phyloP scores from a whole-genome alignment of 2,797 vertebrate genomes.

The Acanthopagrus latus region DNA sequence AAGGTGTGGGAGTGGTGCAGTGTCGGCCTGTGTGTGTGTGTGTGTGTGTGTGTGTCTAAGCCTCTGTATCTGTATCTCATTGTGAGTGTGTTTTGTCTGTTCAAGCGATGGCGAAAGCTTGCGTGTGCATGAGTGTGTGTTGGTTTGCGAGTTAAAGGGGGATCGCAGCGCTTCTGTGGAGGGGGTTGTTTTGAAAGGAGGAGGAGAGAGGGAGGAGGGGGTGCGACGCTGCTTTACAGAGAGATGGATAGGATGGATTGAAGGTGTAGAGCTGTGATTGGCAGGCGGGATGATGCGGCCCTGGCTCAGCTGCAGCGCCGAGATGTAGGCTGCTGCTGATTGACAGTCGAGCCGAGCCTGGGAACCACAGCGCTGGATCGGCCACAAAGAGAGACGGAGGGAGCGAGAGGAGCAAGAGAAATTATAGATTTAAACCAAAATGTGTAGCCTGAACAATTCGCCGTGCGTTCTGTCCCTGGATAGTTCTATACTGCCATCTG shows the following conservation, averaged over 20 bases:
- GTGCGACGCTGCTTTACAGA: constrained; percentile 73
- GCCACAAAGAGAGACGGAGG: constrained; percentile 58
- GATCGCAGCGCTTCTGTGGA: constrained; percentile 64
- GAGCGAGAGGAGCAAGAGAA: constrained; percentile 44
- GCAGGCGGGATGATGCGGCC: constrained; percentile 87
- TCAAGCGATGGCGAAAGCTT: constrained; percentile 57
- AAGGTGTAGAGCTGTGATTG: constrained; percentile 88
- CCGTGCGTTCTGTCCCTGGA: constrained; percentile 49
- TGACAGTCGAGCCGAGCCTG: constrained; percentile 87
- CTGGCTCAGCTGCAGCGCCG: constrained; percentile 90
- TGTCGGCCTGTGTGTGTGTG: constrained; percentile 10
- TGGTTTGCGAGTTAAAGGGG: constrained; percentile 62
- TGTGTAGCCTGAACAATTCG: constrained; percentile 48
- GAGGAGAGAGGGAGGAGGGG: not conserved
- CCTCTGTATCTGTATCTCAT: constrained; percentile 24
- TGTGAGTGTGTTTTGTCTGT: constrained; percentile 34
- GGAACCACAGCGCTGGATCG: constrained; percentile 73
- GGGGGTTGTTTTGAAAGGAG: constrained; percentile 66
- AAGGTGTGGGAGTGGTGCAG: constrained; percentile 56
- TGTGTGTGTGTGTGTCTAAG: constrained; percentile 13
- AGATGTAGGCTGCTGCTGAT: constrained; percentile 87
- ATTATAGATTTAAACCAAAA: constrained; percentile 65
- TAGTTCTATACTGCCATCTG: constrained; percentile 76
- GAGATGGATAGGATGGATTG: constrained; percentile 76
- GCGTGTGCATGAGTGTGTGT: constrained; percentile 32